phyloP scores from a whole-genome alignment of 2,888 invertebrate genomes.

The Portevinia maculata region DNA sequence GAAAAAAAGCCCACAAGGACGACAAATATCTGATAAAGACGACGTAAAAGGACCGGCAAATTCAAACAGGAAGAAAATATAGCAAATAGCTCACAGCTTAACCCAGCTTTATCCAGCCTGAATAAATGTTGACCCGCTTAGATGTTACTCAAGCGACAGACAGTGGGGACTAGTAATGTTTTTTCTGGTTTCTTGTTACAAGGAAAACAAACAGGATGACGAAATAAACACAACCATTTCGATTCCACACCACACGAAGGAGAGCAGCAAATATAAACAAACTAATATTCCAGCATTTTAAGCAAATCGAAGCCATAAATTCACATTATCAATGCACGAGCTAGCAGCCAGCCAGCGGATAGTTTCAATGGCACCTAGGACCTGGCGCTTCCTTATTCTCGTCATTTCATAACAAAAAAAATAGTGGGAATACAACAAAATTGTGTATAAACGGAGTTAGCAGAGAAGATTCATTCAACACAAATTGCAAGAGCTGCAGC shows the following conservation, averaged over 20 bases:
- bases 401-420: constrained; percentile 31
- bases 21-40: constrained; percentile 40
- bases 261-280: constrained; percentile 59
- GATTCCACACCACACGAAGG: background rate
- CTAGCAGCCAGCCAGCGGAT: constrained; percentile 72
- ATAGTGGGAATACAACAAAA: constrained; percentile 5
- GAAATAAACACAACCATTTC: background rate
- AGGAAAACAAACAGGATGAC: background rate
- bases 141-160: constrained; percentile 36
- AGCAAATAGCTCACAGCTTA: constrained; percentile 1
- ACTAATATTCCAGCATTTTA: constrained; percentile 68
- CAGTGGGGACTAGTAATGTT: constrained; percentile 7
- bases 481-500: constrained; percentile 59
- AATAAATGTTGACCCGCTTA: constrained; percentile 58
- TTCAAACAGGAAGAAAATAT: background rate
- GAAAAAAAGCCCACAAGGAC: constrained; percentile 23
- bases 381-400: constrained; percentile 36
- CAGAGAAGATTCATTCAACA: constrained; percentile 51
- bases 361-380: constrained; percentile 45
- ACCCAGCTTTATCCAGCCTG: constrained; percentile 35
- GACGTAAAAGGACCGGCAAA: constrained; percentile 14
- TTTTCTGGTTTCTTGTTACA: background rate
- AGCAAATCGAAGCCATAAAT: constrained; percentile 76
- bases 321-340: constrained; percentile 82
- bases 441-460: constrained; percentile 3